Evolutionary conservation across 2,888 invertebrate genomes (phyloP).

Genomic region (Clunio marinus): DNA sequence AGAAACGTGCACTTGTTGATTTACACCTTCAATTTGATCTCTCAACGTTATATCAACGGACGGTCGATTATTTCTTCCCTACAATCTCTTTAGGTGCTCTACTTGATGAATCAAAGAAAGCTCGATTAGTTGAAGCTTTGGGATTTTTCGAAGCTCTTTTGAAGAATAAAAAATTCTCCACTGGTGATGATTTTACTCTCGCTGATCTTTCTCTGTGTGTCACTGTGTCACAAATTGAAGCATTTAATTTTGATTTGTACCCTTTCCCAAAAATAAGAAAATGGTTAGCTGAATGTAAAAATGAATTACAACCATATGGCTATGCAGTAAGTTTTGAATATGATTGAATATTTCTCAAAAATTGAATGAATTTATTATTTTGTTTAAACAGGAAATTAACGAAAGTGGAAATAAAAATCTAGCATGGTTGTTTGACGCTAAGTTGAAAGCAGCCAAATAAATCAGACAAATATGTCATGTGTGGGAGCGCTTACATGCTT

Average conservation of each 20-base stretch:
- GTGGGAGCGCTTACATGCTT: no score
- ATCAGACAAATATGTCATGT: no score
- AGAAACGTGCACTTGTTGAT: conserved; percentile 71
- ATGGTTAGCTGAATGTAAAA: conserved; percentile 60
- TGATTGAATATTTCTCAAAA: not conserved
- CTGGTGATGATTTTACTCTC: conserved; percentile 69
- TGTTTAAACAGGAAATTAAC: conserved; percentile 54
- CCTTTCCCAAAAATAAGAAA: conserved; percentile 64
- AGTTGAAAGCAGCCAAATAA: no score
- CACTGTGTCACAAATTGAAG: conserved; percentile 66
- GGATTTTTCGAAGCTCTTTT: conserved; percentile 68
- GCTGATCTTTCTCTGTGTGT: conserved; percentile 71
- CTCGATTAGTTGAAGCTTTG: conserved; percentile 65
- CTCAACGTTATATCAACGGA: conserved; percentile 67
- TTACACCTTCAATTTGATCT: conserved; percentile 76
- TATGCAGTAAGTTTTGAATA: conserved; percentile 54
- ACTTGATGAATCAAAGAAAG: conserved; percentile 62
- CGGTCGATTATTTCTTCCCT: conserved; percentile 66
- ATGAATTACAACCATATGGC: conserved; percentile 60
- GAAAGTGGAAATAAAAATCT: conserved; percentile 57
- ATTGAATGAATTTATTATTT: conserved; percentile 21
- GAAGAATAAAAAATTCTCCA: conserved; percentile 64
- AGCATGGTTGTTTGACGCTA: conserved; percentile 55
- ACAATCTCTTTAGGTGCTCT: conserved; percentile 59
- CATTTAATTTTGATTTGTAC: conserved; percentile 61